phyloP scores from a whole-genome alignment of 2,888 invertebrate species.

The Argyra leucocephala region DNA sequence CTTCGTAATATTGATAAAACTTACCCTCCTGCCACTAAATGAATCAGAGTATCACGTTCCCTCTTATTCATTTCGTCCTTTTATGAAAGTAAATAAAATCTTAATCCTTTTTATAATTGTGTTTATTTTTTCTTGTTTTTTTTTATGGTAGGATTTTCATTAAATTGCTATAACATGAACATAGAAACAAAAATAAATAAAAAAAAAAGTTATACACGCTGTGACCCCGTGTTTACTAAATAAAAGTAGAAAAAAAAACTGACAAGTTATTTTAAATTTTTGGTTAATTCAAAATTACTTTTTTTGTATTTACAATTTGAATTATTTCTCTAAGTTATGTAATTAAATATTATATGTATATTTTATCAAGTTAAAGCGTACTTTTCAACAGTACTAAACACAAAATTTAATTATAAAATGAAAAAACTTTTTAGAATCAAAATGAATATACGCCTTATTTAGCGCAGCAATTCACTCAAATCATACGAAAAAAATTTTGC shows the following conservation, averaged over 20 bases:
- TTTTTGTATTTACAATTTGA: background rate
- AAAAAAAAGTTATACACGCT: background rate
- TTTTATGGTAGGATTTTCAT: background rate
- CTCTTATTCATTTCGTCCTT: slow-evolving; percentile 37
- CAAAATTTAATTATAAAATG: background rate
- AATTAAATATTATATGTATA: no score
- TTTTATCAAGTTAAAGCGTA: background rate
- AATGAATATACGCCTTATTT: slow-evolving; percentile 6
- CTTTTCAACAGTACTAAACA: no score
- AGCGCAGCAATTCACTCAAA: background rate
- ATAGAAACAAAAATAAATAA: background rate
- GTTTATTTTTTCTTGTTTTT: background rate
- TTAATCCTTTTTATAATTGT: background rate
- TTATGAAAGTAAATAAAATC: background rate
- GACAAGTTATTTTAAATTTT: background rate
- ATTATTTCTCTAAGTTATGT: background rate
- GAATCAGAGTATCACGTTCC: slow-evolving; percentile 81
- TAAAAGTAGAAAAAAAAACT: background rate
- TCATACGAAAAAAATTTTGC: background rate
- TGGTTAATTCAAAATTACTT: background rate
- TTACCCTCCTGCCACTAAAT: slow-evolving; percentile 93
- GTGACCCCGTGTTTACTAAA: background rate
- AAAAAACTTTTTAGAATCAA: background rate
- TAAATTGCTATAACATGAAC: background rate
- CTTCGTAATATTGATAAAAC: slow-evolving; percentile 41